phyloP scores from a whole-genome alignment of 2,113 vertebrate genomes.

The Percopsis transmontana region DNA sequence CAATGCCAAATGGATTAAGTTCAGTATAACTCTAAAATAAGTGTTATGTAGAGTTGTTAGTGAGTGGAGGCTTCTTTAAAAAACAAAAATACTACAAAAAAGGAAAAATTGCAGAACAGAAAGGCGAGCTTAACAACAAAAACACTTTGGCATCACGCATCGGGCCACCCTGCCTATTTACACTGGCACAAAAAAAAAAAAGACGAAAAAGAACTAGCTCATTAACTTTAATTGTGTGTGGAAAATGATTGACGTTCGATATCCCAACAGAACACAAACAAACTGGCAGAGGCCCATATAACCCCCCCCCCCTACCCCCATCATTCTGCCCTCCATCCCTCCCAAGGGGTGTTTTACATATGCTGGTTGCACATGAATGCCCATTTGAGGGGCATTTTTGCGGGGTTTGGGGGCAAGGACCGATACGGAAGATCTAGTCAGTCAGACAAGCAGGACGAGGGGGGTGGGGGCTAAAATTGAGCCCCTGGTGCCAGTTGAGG shows the following conservation, averaged over 20 bases:
- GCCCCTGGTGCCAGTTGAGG: constrained; percentile 26
- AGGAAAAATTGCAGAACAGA: not conserved
- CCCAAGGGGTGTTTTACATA: constrained; percentile 68
- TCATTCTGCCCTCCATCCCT: constrained; percentile 24
- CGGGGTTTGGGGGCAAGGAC: constrained; percentile 25
- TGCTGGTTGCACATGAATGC: constrained; percentile 71
- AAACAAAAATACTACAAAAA: not conserved
- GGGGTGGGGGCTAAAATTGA: constrained; percentile 3
- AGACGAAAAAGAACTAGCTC: constrained; percentile 35
- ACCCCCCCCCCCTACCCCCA: constrained; percentile 6
- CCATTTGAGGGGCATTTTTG: constrained; percentile 63
- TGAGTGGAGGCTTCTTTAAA: no score
- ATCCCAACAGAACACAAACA: constrained; percentile 62
- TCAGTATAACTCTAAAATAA: not conserved
- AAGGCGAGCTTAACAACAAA: constrained; percentile 2
- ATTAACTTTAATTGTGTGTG: constrained; percentile 65
- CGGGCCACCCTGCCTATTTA: not conserved
- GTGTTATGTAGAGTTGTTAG: not conserved
- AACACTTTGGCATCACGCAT: constrained; percentile 22
- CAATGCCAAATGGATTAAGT: not conserved
- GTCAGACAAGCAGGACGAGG: constrained; percentile 17
- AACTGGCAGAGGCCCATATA: constrained; percentile 49
- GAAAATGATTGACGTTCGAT: constrained; percentile 61
- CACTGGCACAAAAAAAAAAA: not conserved
- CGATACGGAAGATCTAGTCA: constrained; percentile 11